Evolutionary conservation across 2,113 vertebrate species (phyloP), one percentile per base, ranked within the genome.

Genomic region (Sminthopsis crassicaudata): DNA sequence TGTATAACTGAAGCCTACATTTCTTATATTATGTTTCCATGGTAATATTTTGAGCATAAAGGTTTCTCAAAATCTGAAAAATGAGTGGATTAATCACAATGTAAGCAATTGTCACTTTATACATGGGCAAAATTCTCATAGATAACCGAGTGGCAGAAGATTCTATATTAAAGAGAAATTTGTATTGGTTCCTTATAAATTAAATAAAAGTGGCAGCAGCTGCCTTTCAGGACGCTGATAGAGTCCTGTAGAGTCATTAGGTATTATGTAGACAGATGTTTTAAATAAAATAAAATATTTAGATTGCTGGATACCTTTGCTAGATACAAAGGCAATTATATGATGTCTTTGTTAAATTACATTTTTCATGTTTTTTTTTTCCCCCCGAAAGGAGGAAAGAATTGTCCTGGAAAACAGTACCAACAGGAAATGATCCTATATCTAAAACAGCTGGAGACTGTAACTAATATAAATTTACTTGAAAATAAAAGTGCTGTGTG

Each of bases 391-490:
- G 94, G 91, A 60, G 92, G 97, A 98, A 97, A 97, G 94, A 98
- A 98, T 98, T 98, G 98, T 97, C 98, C 97, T 97, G 98, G 98
- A 98, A 98, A 98, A 98, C 97, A 96, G 97, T 97, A 98, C 98
- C 97, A 98, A 98, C 98, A 99, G 99, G 99, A 99, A 98, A 98
- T 98, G 97, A 99, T 98, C 97, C 97, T 98, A 98, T 98, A 99
- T 99, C 98, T 98, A 98, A 99, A 99, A 98, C 99, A 99, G 98
- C 98, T 99, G 99, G 98, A 98, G 98, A 98, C 98, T 98, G 98
- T 97, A 98, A 98, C 98, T 98, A 98, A 99, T 99, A 99, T 98
- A 98, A 99, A 99, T 98, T 98, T 99, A 98, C 98, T 98, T 98
- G 98, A 98, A 98, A 98, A 99, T 98, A 99, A 98, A 99, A 99